Evolutionary conservation across 2,888 invertebrate species (phyloP).

Genomic region (Cheilosia scutellata): DNA sequence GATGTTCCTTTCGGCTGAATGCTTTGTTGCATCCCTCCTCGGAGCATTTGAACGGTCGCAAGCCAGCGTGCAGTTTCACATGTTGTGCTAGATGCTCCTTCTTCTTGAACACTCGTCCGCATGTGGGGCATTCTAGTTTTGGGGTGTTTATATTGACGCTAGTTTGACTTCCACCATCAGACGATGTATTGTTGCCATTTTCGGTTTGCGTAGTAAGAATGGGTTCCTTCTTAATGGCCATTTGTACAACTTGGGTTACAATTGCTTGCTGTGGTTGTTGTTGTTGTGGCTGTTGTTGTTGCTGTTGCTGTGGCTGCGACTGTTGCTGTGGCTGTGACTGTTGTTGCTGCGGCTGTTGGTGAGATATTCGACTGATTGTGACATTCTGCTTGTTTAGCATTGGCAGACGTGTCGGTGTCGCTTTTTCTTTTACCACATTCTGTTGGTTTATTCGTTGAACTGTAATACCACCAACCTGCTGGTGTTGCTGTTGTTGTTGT

Average conservation of each 20-base stretch:
- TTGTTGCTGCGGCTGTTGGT: constrained; percentile 47
- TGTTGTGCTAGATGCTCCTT: constrained; percentile 89
- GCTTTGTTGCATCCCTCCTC: constrained; percentile 87
- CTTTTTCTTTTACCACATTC: constrained; percentile 28
- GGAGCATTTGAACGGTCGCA: constrained; percentile 88
- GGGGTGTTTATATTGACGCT: constrained; percentile 41
- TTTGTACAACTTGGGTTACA: constrained; percentile 43
- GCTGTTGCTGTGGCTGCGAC: constrained; percentile 79
- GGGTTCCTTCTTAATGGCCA: constrained; percentile 36
- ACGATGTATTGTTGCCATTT: constrained; percentile 35
- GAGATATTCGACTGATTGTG: constrained; percentile 81
- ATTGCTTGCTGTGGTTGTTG: constrained; percentile 48
- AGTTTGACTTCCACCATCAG: constrained; percentile 48
- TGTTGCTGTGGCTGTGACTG: constrained; percentile 45
- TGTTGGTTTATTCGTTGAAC: constrained; percentile 78
- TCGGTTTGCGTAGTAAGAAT: constrained; percentile 28
- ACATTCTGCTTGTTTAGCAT: constrained; percentile 82
- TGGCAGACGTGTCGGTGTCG: constrained; percentile 77
- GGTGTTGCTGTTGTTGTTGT: constrained; percentile 54
- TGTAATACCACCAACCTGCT: constrained; percentile 77
- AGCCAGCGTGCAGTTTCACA: constrained; percentile 87
- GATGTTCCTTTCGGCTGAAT: constrained; percentile 89
- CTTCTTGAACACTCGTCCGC: constrained; percentile 88
- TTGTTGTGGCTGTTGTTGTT: constrained; percentile 50
- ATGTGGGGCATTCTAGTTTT: constrained; percentile 85